These are phyloP conservation scores for Pogoniulus pusillus DNA, from an alignment of 2,797 vertebrate genomes.

Conservation along the genomic window DNA sequence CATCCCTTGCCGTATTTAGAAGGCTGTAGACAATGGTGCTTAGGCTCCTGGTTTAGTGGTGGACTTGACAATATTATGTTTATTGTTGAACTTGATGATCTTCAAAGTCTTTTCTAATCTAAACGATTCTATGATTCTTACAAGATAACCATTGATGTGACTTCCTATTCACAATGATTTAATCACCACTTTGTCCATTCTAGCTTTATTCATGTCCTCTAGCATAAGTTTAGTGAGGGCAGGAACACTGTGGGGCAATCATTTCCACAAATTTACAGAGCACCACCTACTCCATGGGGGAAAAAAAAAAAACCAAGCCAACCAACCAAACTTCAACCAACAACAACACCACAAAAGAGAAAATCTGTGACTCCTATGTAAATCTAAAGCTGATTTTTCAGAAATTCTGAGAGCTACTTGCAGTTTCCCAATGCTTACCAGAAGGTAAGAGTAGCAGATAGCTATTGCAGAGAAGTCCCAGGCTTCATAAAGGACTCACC, in stretches of 20 bases:
- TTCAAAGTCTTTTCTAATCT: neutral
- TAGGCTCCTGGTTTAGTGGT: neutral
- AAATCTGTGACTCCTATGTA: neutral
- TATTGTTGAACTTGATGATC: neutral
- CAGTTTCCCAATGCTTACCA: neutral
- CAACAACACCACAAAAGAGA: no score
- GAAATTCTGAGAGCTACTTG: neutral
- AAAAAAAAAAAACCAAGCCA: neutral
- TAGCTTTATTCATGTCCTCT: neutral
- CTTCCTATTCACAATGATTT: neutral
- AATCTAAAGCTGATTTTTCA: neutral
- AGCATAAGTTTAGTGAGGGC: neutral
- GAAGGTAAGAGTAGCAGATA: neutral
- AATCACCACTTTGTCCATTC: neutral
- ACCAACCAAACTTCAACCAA: no score
- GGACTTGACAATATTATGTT: neutral
- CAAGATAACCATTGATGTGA: neutral
- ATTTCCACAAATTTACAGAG: neutral
- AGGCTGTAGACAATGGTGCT: neutral
- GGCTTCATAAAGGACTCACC: neutral
- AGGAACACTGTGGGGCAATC: neutral
- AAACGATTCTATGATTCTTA: neutral
- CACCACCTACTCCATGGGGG: neutral
- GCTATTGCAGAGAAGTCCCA: neutral
- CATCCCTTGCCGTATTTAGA: neutral